Base-by-base conservation (phyloP, 2,888 invertebrate species). In the Aleiodes leptofemur region DNA sequence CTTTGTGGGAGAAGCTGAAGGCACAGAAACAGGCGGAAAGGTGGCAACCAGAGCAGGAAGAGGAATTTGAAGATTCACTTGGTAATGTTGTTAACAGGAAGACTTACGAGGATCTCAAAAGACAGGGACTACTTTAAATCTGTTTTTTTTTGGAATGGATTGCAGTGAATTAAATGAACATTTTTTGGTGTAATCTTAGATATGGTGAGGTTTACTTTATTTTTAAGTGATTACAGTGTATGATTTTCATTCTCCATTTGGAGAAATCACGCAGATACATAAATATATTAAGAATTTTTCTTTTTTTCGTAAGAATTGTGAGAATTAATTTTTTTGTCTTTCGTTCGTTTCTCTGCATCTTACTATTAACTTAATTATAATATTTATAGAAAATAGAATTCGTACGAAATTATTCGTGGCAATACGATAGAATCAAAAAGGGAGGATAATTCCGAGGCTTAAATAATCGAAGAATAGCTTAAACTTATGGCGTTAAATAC, bases 21-120 rank as follows among this genome's bases (percentile, higher is more conserved):
- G 93, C 95, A 8, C 97, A 97, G 86, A 99, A 99, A 87, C 98
- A 98, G 86, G 94, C 94, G 66, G 98, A 98, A 90, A 93, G 99
- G 78, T 99, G 97, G 96, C 96, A 97, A 82, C 97, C 98, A 0
- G 98, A 98, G 88, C 96, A 96, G 82, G 97, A 98, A 90, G 99
- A 99, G 90, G 99, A 99, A 87, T 99, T 96, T 90, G 99, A 99
- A 91, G 99, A 99, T 91, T 98, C 98, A 0, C 93, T 95, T 83
- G 99, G 99, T 13, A 99, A 99, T 91, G 99, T 99, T 14, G 98
- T 99, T 1, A 99, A 97, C 90, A 94, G 97, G 80, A 99, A 99
- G 90, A 99, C 98, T 0, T 99, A 95, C 85, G 99, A 99, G 89
- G 99, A 99, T 93, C 93, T 99, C 82, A 99, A 99, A 90, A 92